These are phyloP conservation scores for Plebejus anna DNA, from an alignment of 2,888 invertebrate genomes.

Conservation along the genomic window DNA sequence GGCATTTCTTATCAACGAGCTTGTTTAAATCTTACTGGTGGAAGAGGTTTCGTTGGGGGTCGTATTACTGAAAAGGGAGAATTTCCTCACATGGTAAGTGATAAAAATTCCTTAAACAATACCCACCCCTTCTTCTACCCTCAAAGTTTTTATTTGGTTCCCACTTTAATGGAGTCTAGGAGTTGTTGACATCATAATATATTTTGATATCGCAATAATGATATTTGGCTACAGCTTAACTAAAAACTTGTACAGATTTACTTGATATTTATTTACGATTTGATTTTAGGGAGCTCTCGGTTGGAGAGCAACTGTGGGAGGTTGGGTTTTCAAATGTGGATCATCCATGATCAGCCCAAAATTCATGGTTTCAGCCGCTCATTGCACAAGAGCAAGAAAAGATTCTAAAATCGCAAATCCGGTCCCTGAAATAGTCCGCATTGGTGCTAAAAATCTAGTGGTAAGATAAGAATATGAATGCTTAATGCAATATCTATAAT, in stretches of 20 bases:
- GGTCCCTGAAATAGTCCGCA: constrained; percentile 40
- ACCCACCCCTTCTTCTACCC: neutral
- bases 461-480: neutral
- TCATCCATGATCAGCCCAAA: constrained; percentile 81
- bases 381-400: constrained; percentile 42
- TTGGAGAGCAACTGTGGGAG: constrained; percentile 44
- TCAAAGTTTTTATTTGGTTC: neutral
- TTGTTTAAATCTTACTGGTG: neutral
- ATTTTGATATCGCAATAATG: neutral
- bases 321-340: constrained; percentile 73
- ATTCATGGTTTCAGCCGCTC: constrained; percentile 83
- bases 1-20: neutral
- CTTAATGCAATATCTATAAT: too few relatives aligned
- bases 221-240: neutral
- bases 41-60: constrained; percentile 6
- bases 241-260: neutral
- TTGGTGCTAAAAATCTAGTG: constrained; percentile 33
- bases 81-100: constrained; percentile 14
- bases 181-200: too few relatives aligned
- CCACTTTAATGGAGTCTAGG: too few relatives aligned
- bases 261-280: neutral
- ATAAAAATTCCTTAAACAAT: neutral
- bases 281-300: constrained; percentile 47
- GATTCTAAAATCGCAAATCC: constrained; percentile 15
- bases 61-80: constrained; percentile 5